phyloP scores from a whole-genome alignment of 2,797 vertebrate species.

The Melopsittacus undulatus region DNA sequence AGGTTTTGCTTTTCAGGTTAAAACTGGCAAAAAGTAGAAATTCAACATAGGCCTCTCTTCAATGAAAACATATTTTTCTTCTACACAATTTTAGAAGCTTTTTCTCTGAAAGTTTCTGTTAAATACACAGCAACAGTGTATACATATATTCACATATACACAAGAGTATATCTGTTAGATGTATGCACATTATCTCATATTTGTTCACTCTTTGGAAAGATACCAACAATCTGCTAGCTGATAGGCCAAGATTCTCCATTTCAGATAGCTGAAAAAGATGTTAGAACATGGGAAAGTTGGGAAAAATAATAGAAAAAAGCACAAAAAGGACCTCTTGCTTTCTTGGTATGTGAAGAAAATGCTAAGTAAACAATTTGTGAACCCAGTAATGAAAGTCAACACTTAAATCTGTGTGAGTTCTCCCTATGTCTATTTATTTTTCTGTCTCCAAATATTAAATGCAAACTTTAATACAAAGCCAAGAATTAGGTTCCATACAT shows the following conservation, averaged over 20 bases:
- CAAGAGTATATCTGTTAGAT: background rate
- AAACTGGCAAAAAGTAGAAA: background rate
- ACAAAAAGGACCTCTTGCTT: slow-evolving; percentile 30
- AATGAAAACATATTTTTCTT: background rate
- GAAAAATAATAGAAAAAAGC: background rate
- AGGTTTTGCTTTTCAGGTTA: background rate
- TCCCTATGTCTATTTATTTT: slow-evolving; percentile 56
- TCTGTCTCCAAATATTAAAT: slow-evolving; percentile 56
- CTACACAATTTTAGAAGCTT: background rate
- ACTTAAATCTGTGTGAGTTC: slow-evolving; percentile 44
- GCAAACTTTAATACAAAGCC: slow-evolving; percentile 51
- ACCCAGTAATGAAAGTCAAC: slow-evolving; percentile 27
- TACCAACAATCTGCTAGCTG: background rate
- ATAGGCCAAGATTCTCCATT: background rate
- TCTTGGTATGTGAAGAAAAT: slow-evolving; percentile 30
- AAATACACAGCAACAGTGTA: background rate
- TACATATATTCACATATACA: background rate
- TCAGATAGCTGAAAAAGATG: background rate
- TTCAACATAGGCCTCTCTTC: background rate
- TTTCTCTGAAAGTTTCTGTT: background rate
- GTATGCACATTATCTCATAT: background rate
- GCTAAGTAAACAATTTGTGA: slow-evolving; percentile 33
- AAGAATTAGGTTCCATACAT: slow-evolving; percentile 39
- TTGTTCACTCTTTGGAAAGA: slow-evolving; percentile 5
- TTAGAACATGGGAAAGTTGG: slow-evolving; percentile 10